Evolutionary conservation across 2,113 vertebrate genomes (phyloP).

Genomic region (Thymallus thymallus): DNA sequence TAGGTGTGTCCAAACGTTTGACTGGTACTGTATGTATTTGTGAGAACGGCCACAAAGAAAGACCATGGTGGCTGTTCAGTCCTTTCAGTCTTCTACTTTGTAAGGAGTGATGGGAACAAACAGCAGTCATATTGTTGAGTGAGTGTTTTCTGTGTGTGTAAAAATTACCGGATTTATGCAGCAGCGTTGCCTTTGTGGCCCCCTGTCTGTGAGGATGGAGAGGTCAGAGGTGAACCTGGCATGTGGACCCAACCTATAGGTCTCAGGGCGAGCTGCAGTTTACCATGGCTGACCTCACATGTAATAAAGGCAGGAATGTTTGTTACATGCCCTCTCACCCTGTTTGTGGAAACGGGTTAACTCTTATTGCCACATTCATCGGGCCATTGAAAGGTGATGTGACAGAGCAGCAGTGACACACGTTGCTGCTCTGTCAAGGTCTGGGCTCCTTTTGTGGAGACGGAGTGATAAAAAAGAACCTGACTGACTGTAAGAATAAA

Average conservation of each 20-base stretch:
- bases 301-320: constrained; percentile 25
- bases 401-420: constrained; percentile 28
- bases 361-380: constrained; percentile 15
- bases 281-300: constrained; percentile 1
- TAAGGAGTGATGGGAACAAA: too few relatives aligned
- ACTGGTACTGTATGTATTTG: too few relatives aligned
- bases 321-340: not conserved
- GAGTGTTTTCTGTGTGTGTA: not conserved
- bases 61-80: too few relatives aligned
- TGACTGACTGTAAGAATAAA: constrained; percentile 17
- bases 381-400: constrained; percentile 24
- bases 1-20: too few relatives aligned
- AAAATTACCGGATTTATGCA: constrained; percentile 12
- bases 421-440: constrained; percentile 22
- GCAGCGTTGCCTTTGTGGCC: not conserved
- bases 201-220: not conserved
- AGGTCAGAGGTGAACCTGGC: constrained; percentile 11
- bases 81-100: too few relatives aligned
- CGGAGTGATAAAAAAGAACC: constrained; percentile 8
- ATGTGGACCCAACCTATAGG: constrained; percentile 24
- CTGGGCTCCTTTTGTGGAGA: constrained; percentile 23
- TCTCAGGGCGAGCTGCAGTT: constrained; percentile 8
- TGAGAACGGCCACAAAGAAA: too few relatives aligned
- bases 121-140: too few relatives aligned
- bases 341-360: constrained; percentile 9